Conservation (phyloP, 2,888 invertebrate genomes). For the Netelia melanura region DNA sequence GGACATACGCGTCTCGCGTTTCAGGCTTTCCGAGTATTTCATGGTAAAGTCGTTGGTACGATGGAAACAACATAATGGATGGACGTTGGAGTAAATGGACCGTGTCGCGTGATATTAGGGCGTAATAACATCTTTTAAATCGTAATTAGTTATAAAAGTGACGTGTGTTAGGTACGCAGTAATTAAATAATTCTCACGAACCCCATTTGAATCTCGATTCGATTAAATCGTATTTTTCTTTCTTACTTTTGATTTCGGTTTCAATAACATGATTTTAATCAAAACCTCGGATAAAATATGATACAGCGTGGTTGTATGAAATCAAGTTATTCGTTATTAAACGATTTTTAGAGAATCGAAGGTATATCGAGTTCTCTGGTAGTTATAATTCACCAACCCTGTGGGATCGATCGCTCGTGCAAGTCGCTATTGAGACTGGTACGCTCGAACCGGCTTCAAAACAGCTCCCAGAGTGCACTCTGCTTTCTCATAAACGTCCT, state of each 20-base stretch:
- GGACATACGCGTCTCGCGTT: constrained; percentile 40
- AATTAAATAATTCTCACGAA: neutral
- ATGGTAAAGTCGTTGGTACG: neutral
- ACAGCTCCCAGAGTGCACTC: neutral
- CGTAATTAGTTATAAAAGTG: neutral
- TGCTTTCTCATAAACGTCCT: neutral
- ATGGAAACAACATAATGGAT: neutral
- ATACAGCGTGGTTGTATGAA: too few relatives aligned
- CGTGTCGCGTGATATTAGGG: neutral
- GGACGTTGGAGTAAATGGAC: neutral
- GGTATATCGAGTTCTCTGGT: constrained; percentile 37
- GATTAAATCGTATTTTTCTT: too few relatives aligned
- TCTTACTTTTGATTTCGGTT: too few relatives aligned
- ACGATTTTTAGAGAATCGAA: neutral
- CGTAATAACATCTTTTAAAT: constrained; percentile 11
- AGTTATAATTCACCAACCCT: constrained; percentile 19
- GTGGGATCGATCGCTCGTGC: constrained; percentile 44
- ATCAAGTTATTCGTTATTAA: too few relatives aligned
- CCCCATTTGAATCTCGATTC: neutral
- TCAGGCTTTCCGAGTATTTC: constrained; percentile 31
- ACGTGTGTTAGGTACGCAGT: constrained; percentile 9
- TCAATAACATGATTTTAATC: too few relatives aligned
- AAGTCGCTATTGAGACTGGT: constrained; percentile 17
- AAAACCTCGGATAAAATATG: too few relatives aligned
- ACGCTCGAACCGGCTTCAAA: neutral